Base-by-base conservation (phyloP, 1,140 invertebrate species). In the Tetragonula clypearis region DNA sequence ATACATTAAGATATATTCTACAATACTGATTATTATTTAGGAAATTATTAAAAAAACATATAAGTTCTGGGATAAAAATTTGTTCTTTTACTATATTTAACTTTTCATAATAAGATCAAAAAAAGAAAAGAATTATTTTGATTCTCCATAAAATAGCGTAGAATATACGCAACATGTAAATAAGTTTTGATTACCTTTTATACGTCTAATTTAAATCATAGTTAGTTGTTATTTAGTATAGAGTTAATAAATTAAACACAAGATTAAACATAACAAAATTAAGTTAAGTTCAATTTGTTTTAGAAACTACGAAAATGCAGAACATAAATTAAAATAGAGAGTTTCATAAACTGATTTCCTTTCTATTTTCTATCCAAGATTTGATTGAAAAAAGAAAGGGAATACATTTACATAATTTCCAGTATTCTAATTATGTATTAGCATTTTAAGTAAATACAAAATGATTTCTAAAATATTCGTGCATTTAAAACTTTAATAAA, bases 171-270 rank as follows among this genome's bases (percentile, higher is more conserved):
- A 78, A 55, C 85, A 78, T 85, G 85, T 86, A 87, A 86, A 71
- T 92, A 90, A 75, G 23, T 92, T 92, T 93, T 91, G 91, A 93
- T 93, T 93, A 77, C 65, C 86, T 77, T 83, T 73, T 84, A 81
- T 75, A 81, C 62, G 68, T 85, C 90, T 79, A 75, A 77, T 84
- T 35, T 75, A 87, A 89, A 85, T 81, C 65, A 68, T 55, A 41
- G 58, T 74, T 87, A 53, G 75, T 72, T 73, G 71, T 72, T 73
- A 26, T 85, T 78, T n/a, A 15, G 81, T 79, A 79, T 55, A 23
- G 56, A 60, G 73, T 30, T 53, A 80, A 90, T 83, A 80, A 90
- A 86, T 82, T 82, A 89, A 82, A 65, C 58, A 66, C 68, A 84
- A 49, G 41, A 49, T 49, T 77, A 30, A 35, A 55, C 65, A 11